Evolutionary conservation across 2,113 vertebrate genomes (phyloP).

Genomic region (Origma solitaria): DNA sequence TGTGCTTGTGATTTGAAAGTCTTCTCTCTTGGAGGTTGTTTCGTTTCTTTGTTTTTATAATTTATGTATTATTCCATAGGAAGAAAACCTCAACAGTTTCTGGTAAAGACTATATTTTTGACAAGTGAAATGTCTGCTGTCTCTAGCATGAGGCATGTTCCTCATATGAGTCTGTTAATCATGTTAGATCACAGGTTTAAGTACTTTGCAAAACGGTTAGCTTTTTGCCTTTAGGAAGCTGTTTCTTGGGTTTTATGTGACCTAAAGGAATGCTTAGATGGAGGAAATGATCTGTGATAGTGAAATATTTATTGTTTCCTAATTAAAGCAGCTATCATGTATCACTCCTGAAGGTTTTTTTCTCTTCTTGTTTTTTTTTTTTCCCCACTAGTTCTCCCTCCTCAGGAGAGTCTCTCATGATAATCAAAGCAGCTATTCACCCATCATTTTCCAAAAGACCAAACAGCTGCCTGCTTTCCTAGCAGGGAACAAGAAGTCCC

Average conservation of each 20-base stretch:
- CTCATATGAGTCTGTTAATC: background rate
- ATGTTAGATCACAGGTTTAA: background rate
- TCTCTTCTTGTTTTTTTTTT: background rate
- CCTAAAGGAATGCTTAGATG: background rate
- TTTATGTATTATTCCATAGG: background rate
- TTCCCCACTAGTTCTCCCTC: background rate
- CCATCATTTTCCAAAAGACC: background rate
- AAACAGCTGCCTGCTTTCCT: conserved; percentile 1
- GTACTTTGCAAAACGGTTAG: background rate
- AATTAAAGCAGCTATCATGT: background rate
- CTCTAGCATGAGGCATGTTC: background rate
- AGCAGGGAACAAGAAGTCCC: background rate
- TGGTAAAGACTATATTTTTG: background rate
- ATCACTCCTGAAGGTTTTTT: background rate
- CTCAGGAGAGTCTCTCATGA: background rate
- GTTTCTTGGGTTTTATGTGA: background rate
- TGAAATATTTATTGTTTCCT: background rate
- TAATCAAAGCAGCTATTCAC: conserved; percentile 36
- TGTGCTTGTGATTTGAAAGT: background rate
- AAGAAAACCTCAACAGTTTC: background rate
- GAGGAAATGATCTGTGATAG: background rate
- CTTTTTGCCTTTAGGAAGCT: background rate
- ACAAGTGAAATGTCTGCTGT: background rate
- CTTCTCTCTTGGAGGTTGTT: background rate
- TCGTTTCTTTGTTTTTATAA: background rate